Conservation (phyloP, 30 jellyfish, hydroid and myxozoan genomes). For the Morbakka virulenta region DNA sequence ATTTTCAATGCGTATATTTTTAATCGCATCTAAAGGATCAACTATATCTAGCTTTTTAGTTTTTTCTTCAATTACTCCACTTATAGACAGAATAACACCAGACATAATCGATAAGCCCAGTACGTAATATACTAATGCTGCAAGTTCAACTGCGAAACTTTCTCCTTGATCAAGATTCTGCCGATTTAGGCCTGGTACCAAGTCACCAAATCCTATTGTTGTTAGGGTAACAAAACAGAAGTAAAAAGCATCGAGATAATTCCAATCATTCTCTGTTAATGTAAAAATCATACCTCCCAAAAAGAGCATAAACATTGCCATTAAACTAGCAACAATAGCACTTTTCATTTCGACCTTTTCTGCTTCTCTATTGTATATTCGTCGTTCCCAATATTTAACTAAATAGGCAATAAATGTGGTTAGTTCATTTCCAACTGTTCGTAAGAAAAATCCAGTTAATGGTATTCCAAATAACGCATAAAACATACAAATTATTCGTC, state of each 20-base stretch:
- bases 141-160: slow-evolving; percentile 58
- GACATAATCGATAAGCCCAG: slow-evolving; percentile 89
- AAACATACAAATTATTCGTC: slow-evolving; percentile 65
- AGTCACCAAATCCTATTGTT: slow-evolving; percentile 87
- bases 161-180: slow-evolving; percentile 18
- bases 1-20: slow-evolving; percentile 73
- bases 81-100: slow-evolving; percentile 73
- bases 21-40: slow-evolving; percentile 89
- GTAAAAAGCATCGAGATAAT: slow-evolving; percentile 64
- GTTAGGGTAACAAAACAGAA: slow-evolving; percentile 79
- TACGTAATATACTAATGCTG: slow-evolving; percentile 72
- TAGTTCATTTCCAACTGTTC: slow-evolving; percentile 89
- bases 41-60: slow-evolving; percentile 76
- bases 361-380: slow-evolving; percentile 76
- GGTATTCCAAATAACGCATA: slow-evolving; percentile 88
- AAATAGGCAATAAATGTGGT: slow-evolving; percentile 52
- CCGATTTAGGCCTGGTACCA: slow-evolving; percentile 63
- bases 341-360: slow-evolving; percentile 83
- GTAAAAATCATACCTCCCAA: slow-evolving; percentile 68
- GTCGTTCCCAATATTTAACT: slow-evolving; percentile 63
- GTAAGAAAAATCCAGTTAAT: slow-evolving; percentile 80
- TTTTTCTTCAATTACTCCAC: slow-evolving; percentile 75
- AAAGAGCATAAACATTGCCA: slow-evolving; percentile 60
- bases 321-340: slow-evolving; percentile 60
- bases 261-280: slow-evolving; percentile 54